Evolutionary conservation across 2,888 invertebrate species (phyloP), one percentile per base, ranked within the genome.

Genomic region (Rugalucina vietnamica): DNA sequence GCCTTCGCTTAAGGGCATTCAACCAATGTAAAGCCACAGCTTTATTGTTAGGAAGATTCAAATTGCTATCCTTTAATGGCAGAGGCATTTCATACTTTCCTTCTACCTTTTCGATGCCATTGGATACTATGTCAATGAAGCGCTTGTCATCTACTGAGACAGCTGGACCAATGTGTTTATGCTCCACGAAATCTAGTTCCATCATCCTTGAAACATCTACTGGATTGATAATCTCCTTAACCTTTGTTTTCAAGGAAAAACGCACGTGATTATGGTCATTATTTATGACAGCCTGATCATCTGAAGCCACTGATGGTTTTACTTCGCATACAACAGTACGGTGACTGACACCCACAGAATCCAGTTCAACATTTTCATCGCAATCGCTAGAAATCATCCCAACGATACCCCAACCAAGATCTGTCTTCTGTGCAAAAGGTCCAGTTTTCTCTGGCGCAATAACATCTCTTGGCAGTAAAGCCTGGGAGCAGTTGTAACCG

Each of bases 351-450:
- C 82, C 77, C 37, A 72, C 36, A 27, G 29, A 27, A 27, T 71
- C 76, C 27, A 36, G 10, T 72, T 72, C 72, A n/a, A 72, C n/a
- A 34, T 32, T 32, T 65, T 65, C 65, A 21, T 72, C 43, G 29
- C 72, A 39, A n/a, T 43, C 27, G 18, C 18, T n/a, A n/a, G n/a
- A n/a, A 36, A 80, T 29, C 14, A 69, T 49, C 18, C 87, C 87
- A 18, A 84, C 70, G 27, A 86, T 77, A 21, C 78, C 72, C 85
- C 85, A 87, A 32, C 82, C 84, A 21, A 89, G 74, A 36, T 80
- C 78, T 27, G 87, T 83, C 75, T 80, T 77, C 18, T 79, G 43
- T 5, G 84, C 83, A 74, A 82, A 85, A 21, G 85, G 85, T 4
- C 74, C 80, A 43, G 83, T 71, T 10, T 54, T 60, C 24, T 60